Conservation (phyloP, 2,113 vertebrate species). For the Redunca redunca region DNA sequence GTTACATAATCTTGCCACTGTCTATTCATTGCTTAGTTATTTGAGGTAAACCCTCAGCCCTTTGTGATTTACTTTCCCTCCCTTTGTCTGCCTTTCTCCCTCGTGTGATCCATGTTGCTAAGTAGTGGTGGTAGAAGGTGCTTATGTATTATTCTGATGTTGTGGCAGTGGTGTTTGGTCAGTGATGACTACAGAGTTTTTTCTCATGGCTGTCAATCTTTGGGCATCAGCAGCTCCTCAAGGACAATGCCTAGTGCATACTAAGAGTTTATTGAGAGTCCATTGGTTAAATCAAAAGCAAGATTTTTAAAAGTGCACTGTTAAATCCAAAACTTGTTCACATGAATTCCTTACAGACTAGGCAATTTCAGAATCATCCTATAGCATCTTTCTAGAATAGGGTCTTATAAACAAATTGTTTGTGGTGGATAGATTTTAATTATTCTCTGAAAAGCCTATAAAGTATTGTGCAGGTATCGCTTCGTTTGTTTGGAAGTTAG, state of each 20-base stretch:
- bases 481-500: neutral
- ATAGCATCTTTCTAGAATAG: neutral
- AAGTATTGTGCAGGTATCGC: neutral
- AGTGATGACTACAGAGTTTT: neutral
- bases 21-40: neutral
- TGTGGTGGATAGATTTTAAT: neutral
- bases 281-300: neutral
- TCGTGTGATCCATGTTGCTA: neutral
- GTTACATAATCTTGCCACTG: neutral
- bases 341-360: neutral
- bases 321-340: neutral
- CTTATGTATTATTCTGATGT: neutral
- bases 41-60: neutral
- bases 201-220: neutral
- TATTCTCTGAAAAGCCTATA: neutral
- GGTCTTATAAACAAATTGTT: neutral
- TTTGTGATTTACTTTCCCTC: neutral
- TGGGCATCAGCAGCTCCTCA: neutral
- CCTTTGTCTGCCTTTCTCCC: neutral
- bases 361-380: neutral
- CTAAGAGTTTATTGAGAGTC: neutral
- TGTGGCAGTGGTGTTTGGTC: neutral
- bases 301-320: neutral
- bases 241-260: neutral
- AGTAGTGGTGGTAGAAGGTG: neutral